Conservation (phyloP, 2,797 vertebrate genomes). For the Crypturellus tataupa region DNA sequence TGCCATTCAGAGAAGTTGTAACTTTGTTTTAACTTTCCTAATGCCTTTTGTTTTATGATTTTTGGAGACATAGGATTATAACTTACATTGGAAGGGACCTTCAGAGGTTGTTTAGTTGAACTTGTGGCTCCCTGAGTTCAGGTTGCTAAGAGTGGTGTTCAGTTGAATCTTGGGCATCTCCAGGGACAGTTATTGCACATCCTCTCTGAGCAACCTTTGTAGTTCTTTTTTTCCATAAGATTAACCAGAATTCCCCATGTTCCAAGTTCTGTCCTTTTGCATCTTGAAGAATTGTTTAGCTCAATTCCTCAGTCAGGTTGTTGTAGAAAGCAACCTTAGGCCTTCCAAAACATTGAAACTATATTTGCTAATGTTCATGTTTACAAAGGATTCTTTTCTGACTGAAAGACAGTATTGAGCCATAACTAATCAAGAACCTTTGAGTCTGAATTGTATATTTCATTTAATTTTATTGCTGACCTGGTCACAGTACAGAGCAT, state of each 20-base stretch:
- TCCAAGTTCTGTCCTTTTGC: neutral
- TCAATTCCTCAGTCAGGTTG: neutral
- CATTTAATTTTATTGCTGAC: neutral
- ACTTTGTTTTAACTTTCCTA: neutral
- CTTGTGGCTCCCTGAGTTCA: neutral
- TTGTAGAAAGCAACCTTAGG: neutral
- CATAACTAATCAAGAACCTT: neutral
- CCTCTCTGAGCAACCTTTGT: neutral
- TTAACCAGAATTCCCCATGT: neutral
- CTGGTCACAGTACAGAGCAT: neutral
- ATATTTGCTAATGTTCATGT: neutral
- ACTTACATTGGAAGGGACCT: neutral
- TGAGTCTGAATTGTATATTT: neutral
- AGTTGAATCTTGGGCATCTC: neutral
- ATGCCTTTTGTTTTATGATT: neutral
- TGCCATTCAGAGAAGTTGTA: neutral
- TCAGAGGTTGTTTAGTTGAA: neutral
- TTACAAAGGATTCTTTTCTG: neutral
- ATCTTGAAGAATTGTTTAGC: neutral
- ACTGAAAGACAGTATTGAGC: neutral
- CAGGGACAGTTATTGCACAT: neutral
- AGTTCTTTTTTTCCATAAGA: neutral
- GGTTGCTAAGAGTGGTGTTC: neutral
- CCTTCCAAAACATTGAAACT: neutral
- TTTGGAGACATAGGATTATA: neutral